Evolutionary conservation across 2,797 vertebrate genomes (phyloP), one percentile per base, ranked within the genome.

Genomic region (Bradypodion pumilum): DNA sequence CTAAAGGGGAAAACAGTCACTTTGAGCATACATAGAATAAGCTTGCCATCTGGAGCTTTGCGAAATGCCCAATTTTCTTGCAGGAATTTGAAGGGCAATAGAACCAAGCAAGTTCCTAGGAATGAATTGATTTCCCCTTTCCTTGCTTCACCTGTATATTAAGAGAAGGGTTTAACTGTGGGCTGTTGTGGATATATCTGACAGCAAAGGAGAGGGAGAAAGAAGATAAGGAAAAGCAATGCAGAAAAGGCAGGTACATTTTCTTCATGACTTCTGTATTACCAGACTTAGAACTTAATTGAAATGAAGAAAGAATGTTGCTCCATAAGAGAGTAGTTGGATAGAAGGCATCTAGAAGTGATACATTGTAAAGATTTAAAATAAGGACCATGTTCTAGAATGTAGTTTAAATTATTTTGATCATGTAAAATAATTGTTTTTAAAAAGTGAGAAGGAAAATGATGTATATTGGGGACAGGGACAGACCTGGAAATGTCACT

Each of bases 61-160:
- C n/a, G n/a, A n/a, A n/a, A n/a, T n/a, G 37, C 65, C 59, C 89
- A 87, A 84, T 74, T n/a, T 85, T 27, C 75, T 0, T 44, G 59
- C n/a, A 85, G 85, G 90, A 59, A 83, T 85, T 91, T 89, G 90
- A 87, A 88, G 66, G 86, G 66, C 80, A 88, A 68, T 13, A 89
- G 83, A 72, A 62, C 82, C 87, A 73, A 72, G 78, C 56, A 10
- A 16, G 74, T 90, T 85, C 86, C 78, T 89, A 85, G 74, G 62
- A 87, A 88, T 88, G 91, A 91, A 90, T 86, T 90, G 89, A 83
- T 83, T 87, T 74, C 56, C 56, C 75, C 72, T 78, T 83, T 78
- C 52, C 75, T 78, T 62, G 75, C 74, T 84, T 84, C 52, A 78
- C 82, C 83, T 85, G 70, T 80, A 59, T 85, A 80, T 80, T 75